phyloP scores from a whole-genome alignment of 2,797 vertebrate genomes.

The Pantherophis vulpinus region DNA sequence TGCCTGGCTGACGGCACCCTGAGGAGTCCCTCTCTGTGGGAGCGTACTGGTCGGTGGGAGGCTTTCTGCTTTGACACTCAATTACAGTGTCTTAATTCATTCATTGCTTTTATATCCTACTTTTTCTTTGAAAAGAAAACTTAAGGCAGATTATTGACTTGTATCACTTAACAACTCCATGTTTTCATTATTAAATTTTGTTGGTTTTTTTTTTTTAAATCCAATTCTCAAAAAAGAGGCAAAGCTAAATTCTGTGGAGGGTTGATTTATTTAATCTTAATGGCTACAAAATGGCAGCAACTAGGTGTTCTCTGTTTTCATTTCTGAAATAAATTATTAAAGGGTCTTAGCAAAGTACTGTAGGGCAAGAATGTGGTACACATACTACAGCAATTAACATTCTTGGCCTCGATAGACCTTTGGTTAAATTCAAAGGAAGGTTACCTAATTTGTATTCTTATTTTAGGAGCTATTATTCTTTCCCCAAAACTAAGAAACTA shows the following conservation, averaged over 20 bases:
- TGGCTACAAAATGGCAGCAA: not conserved
- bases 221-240: not conserved
- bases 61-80: not conserved
- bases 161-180: not conserved
- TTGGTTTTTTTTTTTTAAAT: not conserved
- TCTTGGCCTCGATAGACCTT: not conserved
- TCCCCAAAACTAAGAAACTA: not conserved
- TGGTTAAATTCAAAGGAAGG: not conserved
- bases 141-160: not conserved
- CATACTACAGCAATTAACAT: not conserved
- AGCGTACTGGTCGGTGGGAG: too few species aligned
- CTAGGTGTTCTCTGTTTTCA: not conserved
- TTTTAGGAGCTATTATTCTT: not conserved
- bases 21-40: too few species aligned
- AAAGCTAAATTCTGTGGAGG: not conserved
- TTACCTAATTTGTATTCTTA: not conserved
- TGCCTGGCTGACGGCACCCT: too few species aligned
- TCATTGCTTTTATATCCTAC: not conserved
- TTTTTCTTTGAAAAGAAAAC: not conserved
- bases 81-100: not conserved
- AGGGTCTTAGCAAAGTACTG: not conserved
- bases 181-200: not conserved
- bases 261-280: not conserved
- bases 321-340: not conserved
- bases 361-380: not conserved